phyloP scores from a whole-genome alignment of 2,888 invertebrate species.

The Diarsia dahlii region DNA sequence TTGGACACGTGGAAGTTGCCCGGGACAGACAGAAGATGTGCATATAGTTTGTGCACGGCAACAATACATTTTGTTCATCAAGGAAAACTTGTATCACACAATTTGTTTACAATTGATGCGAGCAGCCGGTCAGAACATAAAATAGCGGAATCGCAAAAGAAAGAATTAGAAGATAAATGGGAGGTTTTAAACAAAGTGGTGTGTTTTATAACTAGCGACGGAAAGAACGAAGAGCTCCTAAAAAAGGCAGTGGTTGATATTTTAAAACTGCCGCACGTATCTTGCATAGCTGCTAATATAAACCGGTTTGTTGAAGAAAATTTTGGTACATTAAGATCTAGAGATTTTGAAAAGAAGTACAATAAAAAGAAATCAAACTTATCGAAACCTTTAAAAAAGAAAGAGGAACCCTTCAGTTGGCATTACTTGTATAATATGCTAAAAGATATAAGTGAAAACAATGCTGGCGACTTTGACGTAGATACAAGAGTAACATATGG shows the following conservation, averaged over 20 bases:
- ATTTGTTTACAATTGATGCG: constrained; percentile 1
- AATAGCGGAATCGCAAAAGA: neutral
- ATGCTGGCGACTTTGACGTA: neutral
- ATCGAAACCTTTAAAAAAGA: neutral
- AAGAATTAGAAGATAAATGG: neutral
- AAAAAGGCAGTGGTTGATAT: neutral
- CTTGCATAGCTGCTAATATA: constrained; percentile 4
- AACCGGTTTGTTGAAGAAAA: neutral
- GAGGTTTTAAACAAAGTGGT: constrained; percentile 8
- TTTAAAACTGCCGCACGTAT: neutral
- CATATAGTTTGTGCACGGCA: neutral
- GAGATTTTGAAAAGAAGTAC: neutral
- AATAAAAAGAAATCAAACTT: neutral
- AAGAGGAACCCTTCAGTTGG: constrained; percentile 12
- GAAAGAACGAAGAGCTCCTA: neutral
- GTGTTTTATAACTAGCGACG: constrained; percentile 1
- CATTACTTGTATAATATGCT: constrained; percentile 10
- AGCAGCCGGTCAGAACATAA: neutral
- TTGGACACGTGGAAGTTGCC: constrained; percentile 12
- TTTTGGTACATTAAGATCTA: neutral
- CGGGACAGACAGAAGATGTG: neutral
- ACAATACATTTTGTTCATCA: constrained; percentile 18
- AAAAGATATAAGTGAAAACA: neutral
- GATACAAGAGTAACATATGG: neutral
- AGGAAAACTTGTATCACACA: constrained; percentile 8